Conservation (phyloP, 2,113 vertebrate species). For the Sander vitreus region DNA sequence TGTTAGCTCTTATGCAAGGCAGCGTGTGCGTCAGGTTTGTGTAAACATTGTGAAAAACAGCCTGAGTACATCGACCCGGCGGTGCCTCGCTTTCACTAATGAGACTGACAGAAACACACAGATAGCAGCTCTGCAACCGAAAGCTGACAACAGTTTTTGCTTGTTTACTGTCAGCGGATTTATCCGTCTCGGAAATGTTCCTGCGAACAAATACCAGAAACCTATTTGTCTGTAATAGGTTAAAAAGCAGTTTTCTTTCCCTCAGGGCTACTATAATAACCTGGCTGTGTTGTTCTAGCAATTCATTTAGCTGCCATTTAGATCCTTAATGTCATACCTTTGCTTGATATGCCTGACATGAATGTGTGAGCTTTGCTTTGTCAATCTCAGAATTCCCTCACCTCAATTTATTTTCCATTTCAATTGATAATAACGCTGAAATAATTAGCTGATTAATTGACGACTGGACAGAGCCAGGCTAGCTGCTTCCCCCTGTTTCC, state of each 20-base stretch:
- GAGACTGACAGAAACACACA: conserved; percentile 47
- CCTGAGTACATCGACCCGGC: conserved; percentile 28
- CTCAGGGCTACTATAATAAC: neutral
- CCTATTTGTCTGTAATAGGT: neutral
- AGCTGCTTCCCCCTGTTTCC: too few relatives aligned
- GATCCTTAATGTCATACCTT: neutral
- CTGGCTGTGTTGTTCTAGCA: neutral
- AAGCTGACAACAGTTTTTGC: conserved; percentile 20
- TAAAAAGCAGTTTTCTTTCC: conserved; percentile 1
- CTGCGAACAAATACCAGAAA: neutral
- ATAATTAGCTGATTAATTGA: neutral
- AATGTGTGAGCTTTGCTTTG: neutral
- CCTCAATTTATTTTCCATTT: neutral
- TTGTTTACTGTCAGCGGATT: conserved; percentile 41
- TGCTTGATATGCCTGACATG: neutral
- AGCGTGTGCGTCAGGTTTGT: conserved; percentile 36
- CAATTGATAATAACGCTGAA: neutral
- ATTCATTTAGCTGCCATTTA: neutral
- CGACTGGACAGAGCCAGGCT: neutral
- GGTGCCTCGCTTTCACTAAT: conserved; percentile 28
- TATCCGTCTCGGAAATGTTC: conserved; percentile 1
- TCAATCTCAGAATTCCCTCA: neutral
- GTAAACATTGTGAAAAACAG: conserved; percentile 58
- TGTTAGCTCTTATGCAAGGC: neutral
- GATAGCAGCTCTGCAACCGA: conserved; percentile 31